These are phyloP conservation scores for Muscicapa comitata DNA, from an alignment of 2,797 vertebrate genomes.

Conservation along the genomic window DNA sequence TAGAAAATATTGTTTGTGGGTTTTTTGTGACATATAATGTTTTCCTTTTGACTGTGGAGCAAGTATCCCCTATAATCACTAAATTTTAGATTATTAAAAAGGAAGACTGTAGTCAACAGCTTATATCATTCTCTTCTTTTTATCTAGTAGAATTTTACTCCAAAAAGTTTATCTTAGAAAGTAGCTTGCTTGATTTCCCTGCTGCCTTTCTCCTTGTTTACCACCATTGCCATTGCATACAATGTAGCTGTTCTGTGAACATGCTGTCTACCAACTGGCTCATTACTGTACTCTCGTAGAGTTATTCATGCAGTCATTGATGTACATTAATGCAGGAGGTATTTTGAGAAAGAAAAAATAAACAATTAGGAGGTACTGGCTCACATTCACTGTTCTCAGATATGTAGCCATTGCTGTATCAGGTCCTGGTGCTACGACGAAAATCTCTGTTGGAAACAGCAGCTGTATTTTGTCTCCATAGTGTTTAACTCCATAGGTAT, in stretches of 20 bases:
- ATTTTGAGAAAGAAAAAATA: background rate
- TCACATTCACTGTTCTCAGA: background rate
- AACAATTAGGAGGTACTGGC: background rate
- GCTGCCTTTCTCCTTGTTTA: background rate
- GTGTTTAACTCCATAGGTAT: background rate
- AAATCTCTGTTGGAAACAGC: background rate
- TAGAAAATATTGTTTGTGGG: background rate
- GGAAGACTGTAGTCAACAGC: background rate
- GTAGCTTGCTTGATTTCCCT: background rate
- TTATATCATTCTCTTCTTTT: background rate
- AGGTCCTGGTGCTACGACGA: background rate
- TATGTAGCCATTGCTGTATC: background rate
- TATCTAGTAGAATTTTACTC: background rate
- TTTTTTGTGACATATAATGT: fast-evolving
- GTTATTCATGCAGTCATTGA: background rate
- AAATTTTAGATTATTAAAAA: background rate
- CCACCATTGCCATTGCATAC: background rate
- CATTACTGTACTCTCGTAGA: background rate
- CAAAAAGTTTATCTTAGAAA: background rate
- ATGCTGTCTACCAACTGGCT: background rate
- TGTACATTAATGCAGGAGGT: fast-evolving
- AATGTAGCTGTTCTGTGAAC: background rate
- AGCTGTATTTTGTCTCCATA: background rate
- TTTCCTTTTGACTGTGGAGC: background rate
- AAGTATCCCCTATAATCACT: background rate